Evolutionary conservation across 2,797 vertebrate species (phyloP).

Genomic region (Meda fulgida): DNA sequence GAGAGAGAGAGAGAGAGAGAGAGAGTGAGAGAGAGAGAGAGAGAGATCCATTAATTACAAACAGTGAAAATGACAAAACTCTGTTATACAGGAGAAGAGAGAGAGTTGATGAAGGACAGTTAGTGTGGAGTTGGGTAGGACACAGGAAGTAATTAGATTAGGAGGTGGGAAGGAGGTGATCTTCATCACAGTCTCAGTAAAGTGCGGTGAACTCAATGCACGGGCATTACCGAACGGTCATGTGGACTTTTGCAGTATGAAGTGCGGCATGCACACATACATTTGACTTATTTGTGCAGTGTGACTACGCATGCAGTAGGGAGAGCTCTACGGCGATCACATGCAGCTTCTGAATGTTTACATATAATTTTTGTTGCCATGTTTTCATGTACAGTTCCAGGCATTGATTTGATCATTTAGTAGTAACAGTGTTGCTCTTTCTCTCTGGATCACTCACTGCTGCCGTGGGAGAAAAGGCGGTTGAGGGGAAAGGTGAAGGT

Average conservation of each 20-base stretch:
- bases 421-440: slow-evolving; percentile 26
- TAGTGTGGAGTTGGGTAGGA: slow-evolving; percentile 37
- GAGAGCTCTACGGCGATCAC: not conserved
- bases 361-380: not conserved
- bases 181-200: slow-evolving; percentile 40
- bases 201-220: not conserved
- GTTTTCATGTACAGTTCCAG: not conserved
- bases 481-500: slow-evolving; percentile 91
- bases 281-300: slow-evolving; percentile 6
- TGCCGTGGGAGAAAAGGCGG: slow-evolving; percentile 95
- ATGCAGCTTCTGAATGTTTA: slow-evolving; percentile 22
- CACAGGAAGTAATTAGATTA: slow-evolving; percentile 55
- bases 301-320: slow-evolving; percentile 21
- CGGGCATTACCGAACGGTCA: slow-evolving; percentile 5
- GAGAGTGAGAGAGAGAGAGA: slow-evolving; percentile 41
- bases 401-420: not conserved
- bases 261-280: slow-evolving; percentile 28
- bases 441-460: slow-evolving; percentile 85
- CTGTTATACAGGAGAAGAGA: slow-evolving; percentile 31
- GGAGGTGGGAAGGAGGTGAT: not conserved
- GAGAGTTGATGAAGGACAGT: slow-evolving; percentile 24
- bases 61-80: slow-evolving; percentile 11
- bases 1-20: slow-evolving; percentile 14
- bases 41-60: not conserved
- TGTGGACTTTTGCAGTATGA: not conserved